These are phyloP conservation scores for Xenentodon cancila DNA, from an alignment of 2,797 vertebrate species.

Conservation along the genomic window DNA sequence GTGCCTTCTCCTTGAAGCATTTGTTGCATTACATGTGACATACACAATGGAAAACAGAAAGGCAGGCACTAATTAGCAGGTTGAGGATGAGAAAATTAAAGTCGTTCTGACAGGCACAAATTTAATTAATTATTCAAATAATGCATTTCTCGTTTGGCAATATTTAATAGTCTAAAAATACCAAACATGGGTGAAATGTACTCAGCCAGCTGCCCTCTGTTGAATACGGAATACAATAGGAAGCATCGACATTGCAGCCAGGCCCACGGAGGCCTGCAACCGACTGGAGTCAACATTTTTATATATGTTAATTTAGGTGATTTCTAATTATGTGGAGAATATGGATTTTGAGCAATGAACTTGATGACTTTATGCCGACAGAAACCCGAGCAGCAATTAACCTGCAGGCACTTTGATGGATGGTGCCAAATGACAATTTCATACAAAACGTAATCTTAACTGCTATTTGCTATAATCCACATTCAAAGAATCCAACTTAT, in stretches of 20 bases:
- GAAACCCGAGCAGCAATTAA: slow-evolving; percentile 24
- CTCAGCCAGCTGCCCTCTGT: neutral
- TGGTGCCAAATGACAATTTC: neutral
- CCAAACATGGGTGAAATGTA: neutral
- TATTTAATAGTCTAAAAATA: slow-evolving; percentile 21
- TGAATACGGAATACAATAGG: neutral
- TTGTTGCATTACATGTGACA: neutral
- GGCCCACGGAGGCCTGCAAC: neutral
- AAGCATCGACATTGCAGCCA: neutral
- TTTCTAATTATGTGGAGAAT: slow-evolving; percentile 28
- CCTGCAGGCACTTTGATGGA: slow-evolving; percentile 3
- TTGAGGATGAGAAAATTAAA: slow-evolving; percentile 5
- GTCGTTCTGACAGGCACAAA: neutral
- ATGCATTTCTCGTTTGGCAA: slow-evolving; percentile 11
- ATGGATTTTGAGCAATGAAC: slow-evolving; percentile 26
- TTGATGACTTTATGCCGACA: slow-evolving; percentile 21
- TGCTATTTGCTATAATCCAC: slow-evolving; percentile 13
- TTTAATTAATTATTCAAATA: slow-evolving; percentile 10
- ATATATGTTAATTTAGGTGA: slow-evolving; percentile 18
- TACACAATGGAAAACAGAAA: neutral
- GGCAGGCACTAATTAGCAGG: slow-evolving; percentile 8
- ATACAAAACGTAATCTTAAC: slow-evolving; percentile 24
- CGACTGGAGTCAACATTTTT: slow-evolving; percentile 3
- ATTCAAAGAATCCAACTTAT: slow-evolving; percentile 3
- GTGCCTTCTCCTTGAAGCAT: neutral